A percentile compares a stretch with the other conserved stretches of the same genome.
Evolutionary conservation across 1,140 invertebrate genomes (phyloP).

Genomic region (Pogonomyrmex barbatus): DNA sequence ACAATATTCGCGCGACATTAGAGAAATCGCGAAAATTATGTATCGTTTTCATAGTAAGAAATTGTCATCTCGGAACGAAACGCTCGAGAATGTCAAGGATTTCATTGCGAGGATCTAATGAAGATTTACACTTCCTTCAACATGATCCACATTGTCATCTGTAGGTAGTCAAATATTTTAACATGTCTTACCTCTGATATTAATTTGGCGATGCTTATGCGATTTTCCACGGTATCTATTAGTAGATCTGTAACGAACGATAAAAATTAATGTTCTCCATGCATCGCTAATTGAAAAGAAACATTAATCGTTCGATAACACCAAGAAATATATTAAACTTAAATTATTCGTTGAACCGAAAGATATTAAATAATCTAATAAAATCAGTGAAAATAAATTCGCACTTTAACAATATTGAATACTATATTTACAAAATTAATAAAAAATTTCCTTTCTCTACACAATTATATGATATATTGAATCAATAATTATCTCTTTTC

Average conservation of each 20-base stretch:
- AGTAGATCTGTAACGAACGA: constrained; percentile 80
- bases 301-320: not conserved
- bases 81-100: not conserved
- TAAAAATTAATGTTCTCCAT: not conserved
- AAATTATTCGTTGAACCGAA: not conserved
- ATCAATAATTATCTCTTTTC: not conserved
- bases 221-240: constrained; percentile 80
- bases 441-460: not conserved
- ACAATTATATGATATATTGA: not conserved
- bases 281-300: constrained; percentile 37
- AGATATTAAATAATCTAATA: not conserved
- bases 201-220: constrained; percentile 77
- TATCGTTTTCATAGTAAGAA: not conserved
- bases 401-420: not conserved
- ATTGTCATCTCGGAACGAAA: not conserved
- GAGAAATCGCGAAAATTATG: constrained; percentile 29
- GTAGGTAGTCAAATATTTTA: constrained; percentile 21
- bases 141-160: not conserved
- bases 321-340: constrained; percentile 5
- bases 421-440: not conserved
- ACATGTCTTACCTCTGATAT: constrained; percentile 80
- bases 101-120: not conserved
- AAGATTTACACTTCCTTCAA: constrained; percentile 25
- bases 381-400: not conserved
- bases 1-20: constrained; percentile 5